Conservation (phyloP, 2,113 vertebrate genomes). For the Dunckerocampus dactyliophorus region DNA sequence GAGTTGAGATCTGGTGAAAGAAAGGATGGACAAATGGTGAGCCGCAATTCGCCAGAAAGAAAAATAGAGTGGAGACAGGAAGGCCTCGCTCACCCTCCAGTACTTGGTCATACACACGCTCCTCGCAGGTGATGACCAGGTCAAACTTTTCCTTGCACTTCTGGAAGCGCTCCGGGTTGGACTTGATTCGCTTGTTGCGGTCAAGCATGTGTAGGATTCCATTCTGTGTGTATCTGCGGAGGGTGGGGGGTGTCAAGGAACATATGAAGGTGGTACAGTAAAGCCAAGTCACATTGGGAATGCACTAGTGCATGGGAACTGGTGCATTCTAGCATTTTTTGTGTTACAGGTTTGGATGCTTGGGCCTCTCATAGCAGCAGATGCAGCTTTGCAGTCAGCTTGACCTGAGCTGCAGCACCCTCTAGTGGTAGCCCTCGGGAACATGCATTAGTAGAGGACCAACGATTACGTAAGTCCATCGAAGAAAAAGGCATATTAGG, state of each 20-base stretch:
- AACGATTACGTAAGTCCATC: too few relatives aligned
- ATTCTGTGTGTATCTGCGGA: conserved; percentile 96
- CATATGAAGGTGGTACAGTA: conserved; percentile 3
- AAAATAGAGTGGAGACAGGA: not conserved
- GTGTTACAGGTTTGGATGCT: too few relatives aligned
- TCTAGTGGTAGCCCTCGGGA: not conserved
- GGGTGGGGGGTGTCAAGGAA: conserved; percentile 79
- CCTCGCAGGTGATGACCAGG: conserved; percentile 96
- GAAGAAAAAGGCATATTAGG: too few relatives aligned
- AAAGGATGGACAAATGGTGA: not conserved
- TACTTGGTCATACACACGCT: conserved; percentile 97
- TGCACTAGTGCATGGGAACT: not conserved
- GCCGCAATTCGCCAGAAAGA: not conserved
- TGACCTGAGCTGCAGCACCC: not conserved
- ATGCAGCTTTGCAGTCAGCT: not conserved
- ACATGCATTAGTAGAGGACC: not conserved
- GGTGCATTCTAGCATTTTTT: too few relatives aligned
- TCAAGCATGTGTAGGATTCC: conserved; percentile 99
- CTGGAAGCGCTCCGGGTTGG: conserved; percentile 93
- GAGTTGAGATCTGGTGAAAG: conserved; percentile 75
- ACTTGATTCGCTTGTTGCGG: conserved; percentile 97
- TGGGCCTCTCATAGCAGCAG: too few relatives aligned
- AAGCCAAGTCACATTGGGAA: not conserved
- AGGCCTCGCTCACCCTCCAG: conserved; percentile 85
- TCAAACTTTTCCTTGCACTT: conserved; percentile 95